Evolutionary conservation across 2,888 invertebrate genomes (phyloP), one percentile per base, ranked within the genome.

Genomic region (Acleris holmiana): DNA sequence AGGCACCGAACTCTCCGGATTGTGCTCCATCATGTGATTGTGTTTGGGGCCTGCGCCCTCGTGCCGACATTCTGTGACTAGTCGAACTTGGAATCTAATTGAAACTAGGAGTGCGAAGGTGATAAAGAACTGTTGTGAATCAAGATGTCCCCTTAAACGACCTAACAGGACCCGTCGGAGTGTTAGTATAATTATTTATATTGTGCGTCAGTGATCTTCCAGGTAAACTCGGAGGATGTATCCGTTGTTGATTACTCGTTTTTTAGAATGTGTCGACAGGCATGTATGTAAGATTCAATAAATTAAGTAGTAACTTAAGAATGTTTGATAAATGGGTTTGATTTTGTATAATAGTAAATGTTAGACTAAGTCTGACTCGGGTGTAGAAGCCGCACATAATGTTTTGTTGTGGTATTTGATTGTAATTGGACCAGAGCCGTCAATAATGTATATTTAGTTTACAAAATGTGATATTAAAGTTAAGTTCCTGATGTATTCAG

Each of bases 1-100:
- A 81, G 98, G 97, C 35, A 94, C 93, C 68, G 98, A 98, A 82
- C 93, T 97, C 19, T 97, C 98, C 0, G 98, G 97, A 35, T 91
- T 98, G 73, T 98, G 98, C 91, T 95, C 96, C 57, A 96, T 98
- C 74, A 97, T 97, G 97, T 97, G 86, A 89, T 69, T 48, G 46
- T 54, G 2, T 3, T 13, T 13, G 40, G 1, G 29, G 29, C 8
- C 10, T 4, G 29, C 1, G 29, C 2, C 2, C 29, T 29, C 29
- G 7, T 13, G 29, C 29, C 29, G 10, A 3, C 10, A 29, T 2
- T 29, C 10, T 29, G 29, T 29, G 10, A 29, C 29, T 29, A 29
- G 13, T 29, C 10, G 8, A 10, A 13, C 29, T 29, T 13, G 10
- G 29, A 29, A 3, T 29, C 10, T 29, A 10, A 10, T 10, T 13